Evolutionary conservation across 1,140 invertebrate genomes (phyloP).

Genomic region (Drosophila takahashii): DNA sequence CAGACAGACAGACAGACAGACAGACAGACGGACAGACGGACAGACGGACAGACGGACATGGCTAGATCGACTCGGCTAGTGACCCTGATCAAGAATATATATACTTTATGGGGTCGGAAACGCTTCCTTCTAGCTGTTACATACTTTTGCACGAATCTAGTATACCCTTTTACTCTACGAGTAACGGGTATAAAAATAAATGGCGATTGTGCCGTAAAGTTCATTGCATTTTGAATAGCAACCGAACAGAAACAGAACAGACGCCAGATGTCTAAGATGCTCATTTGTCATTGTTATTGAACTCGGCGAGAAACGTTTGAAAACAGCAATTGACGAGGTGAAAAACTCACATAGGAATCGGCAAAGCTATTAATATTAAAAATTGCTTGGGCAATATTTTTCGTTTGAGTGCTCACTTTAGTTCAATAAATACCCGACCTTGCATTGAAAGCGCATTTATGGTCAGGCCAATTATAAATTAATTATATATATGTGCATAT

Average conservation of each 20-base stretch:
- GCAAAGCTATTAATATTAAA: slow-evolving; percentile 15
- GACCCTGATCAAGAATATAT: too few relatives aligned
- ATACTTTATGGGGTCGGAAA: too few relatives aligned
- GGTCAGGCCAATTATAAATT: slow-evolving; percentile 53
- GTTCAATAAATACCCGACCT: slow-evolving; percentile 46
- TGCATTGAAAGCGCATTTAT: slow-evolving; percentile 62
- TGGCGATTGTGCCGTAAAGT: slow-evolving; percentile 31
- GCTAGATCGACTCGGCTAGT: too few relatives aligned
- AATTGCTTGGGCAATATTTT: slow-evolving; percentile 14
- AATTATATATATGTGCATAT: slow-evolving; percentile 31
- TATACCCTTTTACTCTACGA: too few relatives aligned
- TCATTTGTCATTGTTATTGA: slow-evolving; percentile 38
- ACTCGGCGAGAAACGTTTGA: slow-evolving; percentile 10
- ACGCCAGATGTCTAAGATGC: slow-evolving; percentile 29
- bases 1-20: too few relatives aligned
- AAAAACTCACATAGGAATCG: slow-evolving; percentile 19
- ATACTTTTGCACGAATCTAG: too few relatives aligned
- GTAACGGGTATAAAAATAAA: slow-evolving; percentile 55
- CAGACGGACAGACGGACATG: too few relatives aligned
- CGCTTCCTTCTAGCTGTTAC: too few relatives aligned
- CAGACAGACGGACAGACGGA: too few relatives aligned
- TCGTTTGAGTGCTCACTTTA: slow-evolving; percentile 37
- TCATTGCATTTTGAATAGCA: slow-evolving; percentile 46
- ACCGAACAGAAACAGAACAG: neutral
- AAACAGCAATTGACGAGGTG: slow-evolving; percentile 30